Conservation (phyloP, 2,888 invertebrate species). For the Tupiocoris notatus region DNA sequence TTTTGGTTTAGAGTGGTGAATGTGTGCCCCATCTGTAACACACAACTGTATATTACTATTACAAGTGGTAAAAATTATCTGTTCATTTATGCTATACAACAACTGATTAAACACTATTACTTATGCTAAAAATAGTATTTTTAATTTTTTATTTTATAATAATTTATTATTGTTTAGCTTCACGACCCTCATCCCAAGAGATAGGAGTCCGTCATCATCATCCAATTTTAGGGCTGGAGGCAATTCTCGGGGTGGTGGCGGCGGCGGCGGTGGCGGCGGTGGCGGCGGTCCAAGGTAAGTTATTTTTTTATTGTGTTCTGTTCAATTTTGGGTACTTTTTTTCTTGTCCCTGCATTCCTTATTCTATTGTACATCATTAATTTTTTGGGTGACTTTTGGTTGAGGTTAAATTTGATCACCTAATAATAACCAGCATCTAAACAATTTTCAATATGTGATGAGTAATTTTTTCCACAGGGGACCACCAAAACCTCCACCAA, state of each 20-base stretch:
- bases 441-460: no score
- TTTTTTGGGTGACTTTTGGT: no score
- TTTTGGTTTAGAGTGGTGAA: no score
- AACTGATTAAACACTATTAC: no score
- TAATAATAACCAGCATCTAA: no score
- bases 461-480: slow-evolving; percentile 12
- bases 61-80: no score
- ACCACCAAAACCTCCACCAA: slow-evolving; percentile 39
- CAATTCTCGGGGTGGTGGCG: slow-evolving; percentile 26
- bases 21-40: no score
- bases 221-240: neutral
- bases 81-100: no score
- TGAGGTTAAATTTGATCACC: no score
- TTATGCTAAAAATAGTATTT: neutral
- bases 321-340: neutral
- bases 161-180: slow-evolving; percentile 35
- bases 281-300: slow-evolving; percentile 32
- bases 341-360: neutral
- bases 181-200: slow-evolving; percentile 34
- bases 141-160: neutral
- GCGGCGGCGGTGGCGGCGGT: slow-evolving; percentile 42
- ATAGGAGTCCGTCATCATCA: neutral
- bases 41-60: no score
- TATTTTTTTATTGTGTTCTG: neutral
- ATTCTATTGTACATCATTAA: no score